Percentiles rank a stretch among this genome's conserved stretches.
These are phyloP conservation scores for Pyrgus malvae DNA, from an alignment of 2,888 invertebrate genomes.

Conservation along the genomic window DNA sequence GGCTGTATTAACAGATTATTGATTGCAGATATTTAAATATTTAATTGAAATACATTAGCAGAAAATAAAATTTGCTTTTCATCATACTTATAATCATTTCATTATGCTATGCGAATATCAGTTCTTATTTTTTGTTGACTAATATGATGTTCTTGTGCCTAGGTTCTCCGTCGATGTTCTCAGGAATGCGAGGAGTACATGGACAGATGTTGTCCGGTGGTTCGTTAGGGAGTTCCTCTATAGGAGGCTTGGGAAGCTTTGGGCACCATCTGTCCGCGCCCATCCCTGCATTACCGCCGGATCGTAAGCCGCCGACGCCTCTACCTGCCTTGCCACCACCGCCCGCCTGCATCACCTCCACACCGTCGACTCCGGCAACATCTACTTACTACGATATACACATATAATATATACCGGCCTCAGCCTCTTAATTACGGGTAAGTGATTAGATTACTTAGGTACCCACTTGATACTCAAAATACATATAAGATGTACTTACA, in stretches of 20 bases:
- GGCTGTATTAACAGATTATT: too few species aligned
- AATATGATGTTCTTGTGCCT: slow-evolving; percentile 33
- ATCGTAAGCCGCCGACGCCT: slow-evolving; percentile 82
- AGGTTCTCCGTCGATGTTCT: slow-evolving; percentile 67
- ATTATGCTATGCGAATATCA: too few species aligned
- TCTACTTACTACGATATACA: slow-evolving; percentile 62
- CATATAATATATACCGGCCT: slow-evolving; percentile 42
- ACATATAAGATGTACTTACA: too few species aligned
- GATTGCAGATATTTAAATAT: too few species aligned
- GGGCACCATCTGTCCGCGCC: slow-evolving; percentile 59
- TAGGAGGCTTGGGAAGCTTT: slow-evolving; percentile 61
- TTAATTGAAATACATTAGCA: too few species aligned
- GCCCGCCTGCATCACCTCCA: slow-evolving; percentile 49
- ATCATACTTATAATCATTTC: too few species aligned
- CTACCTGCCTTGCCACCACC: slow-evolving; percentile 76
- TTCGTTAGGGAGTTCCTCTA: slow-evolving; percentile 48
- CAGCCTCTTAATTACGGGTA: too few species aligned
- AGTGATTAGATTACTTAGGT: too few species aligned
- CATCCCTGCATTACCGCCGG: slow-evolving; percentile 72
- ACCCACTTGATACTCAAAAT: too few species aligned
- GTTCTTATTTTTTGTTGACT: too few species aligned
- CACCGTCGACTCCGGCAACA: slow-evolving; percentile 65
- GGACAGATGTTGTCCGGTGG: slow-evolving; percentile 67
- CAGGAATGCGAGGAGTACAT: slow-evolving; percentile 69
- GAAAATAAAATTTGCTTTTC: too few species aligned